phyloP scores from a whole-genome alignment of 2,113 vertebrate genomes.

The Prietella phreatophila region DNA sequence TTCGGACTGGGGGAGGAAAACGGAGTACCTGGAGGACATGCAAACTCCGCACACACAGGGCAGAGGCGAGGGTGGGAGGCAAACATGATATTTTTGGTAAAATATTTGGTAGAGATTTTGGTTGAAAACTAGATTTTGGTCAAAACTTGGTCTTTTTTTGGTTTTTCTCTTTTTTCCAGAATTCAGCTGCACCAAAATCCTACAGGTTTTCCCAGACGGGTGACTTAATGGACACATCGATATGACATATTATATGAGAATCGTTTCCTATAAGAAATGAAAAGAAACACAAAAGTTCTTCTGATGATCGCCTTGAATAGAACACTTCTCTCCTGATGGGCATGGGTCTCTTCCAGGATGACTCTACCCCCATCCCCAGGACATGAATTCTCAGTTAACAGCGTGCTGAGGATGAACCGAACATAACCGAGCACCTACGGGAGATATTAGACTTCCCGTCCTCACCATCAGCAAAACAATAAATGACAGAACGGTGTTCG shows the following conservation, averaged over 20 bases:
- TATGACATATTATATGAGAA: neutral
- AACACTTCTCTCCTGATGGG: neutral
- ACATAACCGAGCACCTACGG: neutral
- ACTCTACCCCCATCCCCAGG: neutral
- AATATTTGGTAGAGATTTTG: no score
- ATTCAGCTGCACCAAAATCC: no score
- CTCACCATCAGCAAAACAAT: neutral
- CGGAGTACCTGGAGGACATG: no score
- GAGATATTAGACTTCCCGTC: neutral
- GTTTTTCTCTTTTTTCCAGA: no score
- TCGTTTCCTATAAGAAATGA: neutral
- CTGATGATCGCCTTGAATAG: neutral
- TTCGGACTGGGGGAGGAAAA: no score
- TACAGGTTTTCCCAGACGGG: no score
- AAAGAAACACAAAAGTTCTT: neutral
- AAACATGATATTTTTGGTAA: no score
- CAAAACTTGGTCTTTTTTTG: no score
- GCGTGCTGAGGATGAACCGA: neutral
- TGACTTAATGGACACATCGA: neutral
- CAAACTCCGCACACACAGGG: no score
- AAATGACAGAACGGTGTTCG: neutral
- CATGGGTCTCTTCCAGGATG: neutral
- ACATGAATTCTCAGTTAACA: neutral
- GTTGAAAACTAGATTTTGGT: no score
- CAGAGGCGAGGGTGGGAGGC: no score